phyloP scores from a whole-genome alignment of 1,140 invertebrate genomes.

The Anagrus nilaparvatae region DNA sequence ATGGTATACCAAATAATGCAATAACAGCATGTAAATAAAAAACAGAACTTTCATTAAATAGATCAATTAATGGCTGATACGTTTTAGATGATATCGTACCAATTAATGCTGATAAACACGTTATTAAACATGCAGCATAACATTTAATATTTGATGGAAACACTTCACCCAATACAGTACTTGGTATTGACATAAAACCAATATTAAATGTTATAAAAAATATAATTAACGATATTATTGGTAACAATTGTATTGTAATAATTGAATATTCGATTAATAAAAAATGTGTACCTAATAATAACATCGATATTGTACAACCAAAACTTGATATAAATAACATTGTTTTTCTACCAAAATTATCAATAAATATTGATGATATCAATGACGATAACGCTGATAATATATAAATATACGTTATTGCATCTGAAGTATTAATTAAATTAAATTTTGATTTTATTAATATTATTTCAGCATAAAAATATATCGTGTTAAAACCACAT shows the following conservation, averaged over 20 bases:
- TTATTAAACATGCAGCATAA: conserved; percentile 54
- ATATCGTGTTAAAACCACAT: conserved; percentile 63
- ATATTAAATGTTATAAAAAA: conserved; percentile 25
- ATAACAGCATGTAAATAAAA: conserved; percentile 16
- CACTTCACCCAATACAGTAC: conserved; percentile 61
- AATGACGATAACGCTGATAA: conserved; percentile 42
- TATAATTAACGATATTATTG: conserved; percentile 16
- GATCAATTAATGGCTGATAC: conserved; percentile 51
- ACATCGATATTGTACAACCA: conserved; percentile 43
- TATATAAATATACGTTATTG: conserved; percentile 34
- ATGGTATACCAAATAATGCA: conserved; percentile 51
- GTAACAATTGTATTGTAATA: conserved; percentile 18
- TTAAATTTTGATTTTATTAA: conserved; percentile 48
- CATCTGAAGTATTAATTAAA: conserved; percentile 29
- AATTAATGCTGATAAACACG: conserved; percentile 56
- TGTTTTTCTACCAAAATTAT: conserved; percentile 58
- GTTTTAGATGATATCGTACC: conserved; percentile 64
- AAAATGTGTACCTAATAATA: conserved; percentile 51
- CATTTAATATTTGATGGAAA: conserved; percentile 58
- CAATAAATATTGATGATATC: conserved; percentile 54
- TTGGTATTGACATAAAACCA: conserved; percentile 58
- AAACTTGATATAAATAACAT: conserved; percentile 51
- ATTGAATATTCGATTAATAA: conserved; percentile 41
- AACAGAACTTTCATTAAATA: conserved; percentile 37
- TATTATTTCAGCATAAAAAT: conserved; percentile 66